Evolutionary conservation across 2,797 vertebrate genomes (phyloP), one percentile per base, ranked within the genome.

Genomic region (Sphenodon punctatus): DNA sequence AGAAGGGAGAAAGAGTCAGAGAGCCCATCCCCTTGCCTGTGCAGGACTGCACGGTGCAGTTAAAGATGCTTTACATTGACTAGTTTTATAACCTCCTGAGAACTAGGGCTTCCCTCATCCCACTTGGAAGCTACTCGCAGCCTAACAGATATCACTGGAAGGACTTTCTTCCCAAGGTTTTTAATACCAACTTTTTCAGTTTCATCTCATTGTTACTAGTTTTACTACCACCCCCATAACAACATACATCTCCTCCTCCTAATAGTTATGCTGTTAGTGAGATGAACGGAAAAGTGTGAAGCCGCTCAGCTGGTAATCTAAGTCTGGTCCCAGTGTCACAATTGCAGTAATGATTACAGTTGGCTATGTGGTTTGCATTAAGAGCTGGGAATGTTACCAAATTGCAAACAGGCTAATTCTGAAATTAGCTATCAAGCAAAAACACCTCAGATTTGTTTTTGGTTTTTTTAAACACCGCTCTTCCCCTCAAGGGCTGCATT

Each of bases 71-170:
- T 23, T 67, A 49, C 20, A 67, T 48, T 25, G 64, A 38, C 36
- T 60, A 0, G 0, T 1, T 13, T 23, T 14, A 2, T n/a, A 10
- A 4, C 7, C 10, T 27, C 58, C 72, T 23, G 38, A 41, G 3
- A 5, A 6, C 32, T 30, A 72, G 2, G 1, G 15, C 23, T 74
- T 39, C 4, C 36, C 41, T 12, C 38, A 34, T 65, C 19, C 1
- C 8, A 0, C 1, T 30, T 42, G 51, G 30, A 41, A 32, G 22
- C 10, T 63, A 20, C 2, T 60, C 38, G 23, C 46, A 64, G 60
- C 22, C 27, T 48, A 36, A 10, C 22, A 38, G 27, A 3, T 53
- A 68, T 67, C 51, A 30, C 20, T 49, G 30, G 65, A 49, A 27
- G 42, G 19, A 76, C 19, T 11, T 36, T 36, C 36, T 16, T 56